These are phyloP conservation scores for Caenorhabditis afra DNA, from an alignment of 2,888 invertebrate genomes.

Conservation along the genomic window DNA sequence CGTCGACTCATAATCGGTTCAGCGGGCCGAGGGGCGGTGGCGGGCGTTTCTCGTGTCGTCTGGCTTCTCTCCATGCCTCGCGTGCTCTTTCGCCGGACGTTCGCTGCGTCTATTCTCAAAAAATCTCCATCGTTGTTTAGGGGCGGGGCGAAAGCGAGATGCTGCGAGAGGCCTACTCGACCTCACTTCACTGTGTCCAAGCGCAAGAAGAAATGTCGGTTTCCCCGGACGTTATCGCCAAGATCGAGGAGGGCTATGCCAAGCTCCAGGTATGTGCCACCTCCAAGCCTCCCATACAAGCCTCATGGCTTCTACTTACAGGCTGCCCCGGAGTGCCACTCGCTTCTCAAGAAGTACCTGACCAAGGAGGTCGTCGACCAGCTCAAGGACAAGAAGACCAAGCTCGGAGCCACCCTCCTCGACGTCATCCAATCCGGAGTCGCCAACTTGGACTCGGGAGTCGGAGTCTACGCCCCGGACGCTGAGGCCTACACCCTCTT, in stretches of 20 bases:
- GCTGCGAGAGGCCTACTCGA: slow-evolving; percentile 64
- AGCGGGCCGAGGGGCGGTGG: slow-evolving; percentile 36
- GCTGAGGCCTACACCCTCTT: slow-evolving; percentile 95
- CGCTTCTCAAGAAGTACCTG: slow-evolving; percentile 95
- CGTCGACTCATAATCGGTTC: slow-evolving; percentile 57
- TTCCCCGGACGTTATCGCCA: slow-evolving; percentile 65
- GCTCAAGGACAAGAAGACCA: slow-evolving; percentile 93
- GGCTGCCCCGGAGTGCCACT: slow-evolving; percentile 87
- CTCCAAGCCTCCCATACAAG: not conserved
- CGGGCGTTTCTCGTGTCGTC: slow-evolving; percentile 15
- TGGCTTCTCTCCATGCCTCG: not conserved
- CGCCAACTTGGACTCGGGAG: slow-evolving; percentile 95
- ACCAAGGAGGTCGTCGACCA: slow-evolving; percentile 90
- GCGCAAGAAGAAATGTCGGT: slow-evolving; percentile 64
- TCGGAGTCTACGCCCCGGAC: slow-evolving; percentile 92
- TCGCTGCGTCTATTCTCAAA: slow-evolving; percentile 37
- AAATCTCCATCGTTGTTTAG: slow-evolving; percentile 50
- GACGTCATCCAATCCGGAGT: slow-evolving; percentile 91
- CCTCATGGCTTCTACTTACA: slow-evolving; percentile 55
- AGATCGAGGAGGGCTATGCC: slow-evolving; percentile 78
- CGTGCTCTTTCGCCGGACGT: slow-evolving; percentile 10
- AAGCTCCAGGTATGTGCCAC: slow-evolving; percentile 74
- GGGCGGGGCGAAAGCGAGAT: slow-evolving; percentile 58
- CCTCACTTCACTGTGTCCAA: slow-evolving; percentile 63
- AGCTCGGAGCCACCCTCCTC: slow-evolving; percentile 92